These are phyloP conservation scores for Scrobipalpa atriplicella DNA, from an alignment of 2,888 invertebrate species.

Conservation along the genomic window DNA sequence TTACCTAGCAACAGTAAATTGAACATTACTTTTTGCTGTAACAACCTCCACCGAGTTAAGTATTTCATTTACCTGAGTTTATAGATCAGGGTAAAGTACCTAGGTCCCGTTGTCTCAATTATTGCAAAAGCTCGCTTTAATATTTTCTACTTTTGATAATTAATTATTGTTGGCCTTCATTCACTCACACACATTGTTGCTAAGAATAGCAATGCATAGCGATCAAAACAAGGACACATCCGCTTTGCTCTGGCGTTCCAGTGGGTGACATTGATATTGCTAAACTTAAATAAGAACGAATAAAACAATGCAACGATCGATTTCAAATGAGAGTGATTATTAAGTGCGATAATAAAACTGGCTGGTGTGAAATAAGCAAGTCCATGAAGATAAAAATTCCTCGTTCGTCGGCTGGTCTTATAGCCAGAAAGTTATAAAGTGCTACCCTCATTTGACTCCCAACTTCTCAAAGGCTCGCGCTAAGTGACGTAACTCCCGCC, in stretches of 20 bases:
- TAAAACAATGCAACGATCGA: background rate
- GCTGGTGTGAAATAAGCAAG: slow-evolving; percentile 5
- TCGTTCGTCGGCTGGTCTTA: background rate
- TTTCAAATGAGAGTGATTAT: slow-evolving; percentile 21
- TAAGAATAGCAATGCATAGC: slow-evolving; percentile 49
- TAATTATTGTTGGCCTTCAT: slow-evolving; percentile 15
- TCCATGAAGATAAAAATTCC: background rate
- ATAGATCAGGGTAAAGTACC: slow-evolving; percentile 3
- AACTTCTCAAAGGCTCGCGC: slow-evolving; percentile 46
- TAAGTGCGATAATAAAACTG: slow-evolving; percentile 20
- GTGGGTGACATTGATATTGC: slow-evolving; percentile 42
- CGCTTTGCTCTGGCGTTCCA: slow-evolving; percentile 39
- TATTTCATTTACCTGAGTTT: slow-evolving; percentile 16
- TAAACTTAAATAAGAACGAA: slow-evolving; percentile 24
- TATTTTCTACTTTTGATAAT: background rate
- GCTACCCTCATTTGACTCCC: slow-evolving; percentile 41
- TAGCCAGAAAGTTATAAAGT: slow-evolving; percentile 29
- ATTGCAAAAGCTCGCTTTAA: background rate
- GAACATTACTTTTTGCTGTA: slow-evolving; percentile 20
- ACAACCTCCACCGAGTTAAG: slow-evolving; percentile 12
- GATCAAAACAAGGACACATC: slow-evolving; percentile 39
- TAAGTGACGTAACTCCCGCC: slow-evolving; percentile 49
- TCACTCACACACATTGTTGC: slow-evolving; percentile 30
- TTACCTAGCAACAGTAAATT: slow-evolving; percentile 46
- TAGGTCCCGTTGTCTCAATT: slow-evolving; percentile 4